Base-by-base conservation (phyloP, 2,888 invertebrate species). In the Leptopilina drosophilae region DNA sequence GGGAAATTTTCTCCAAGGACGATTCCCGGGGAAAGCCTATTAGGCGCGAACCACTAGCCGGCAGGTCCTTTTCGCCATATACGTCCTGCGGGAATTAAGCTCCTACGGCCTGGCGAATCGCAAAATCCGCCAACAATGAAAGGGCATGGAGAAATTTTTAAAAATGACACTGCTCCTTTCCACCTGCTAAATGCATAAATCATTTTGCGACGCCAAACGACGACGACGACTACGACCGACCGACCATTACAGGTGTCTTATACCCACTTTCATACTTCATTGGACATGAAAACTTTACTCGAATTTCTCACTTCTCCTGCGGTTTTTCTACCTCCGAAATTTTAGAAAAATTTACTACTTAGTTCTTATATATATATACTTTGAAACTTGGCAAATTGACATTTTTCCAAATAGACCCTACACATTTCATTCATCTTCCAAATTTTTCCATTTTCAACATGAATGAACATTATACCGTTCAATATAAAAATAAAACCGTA, bases 171-270 rank as follows among this genome's bases (percentile, higher is more conserved):
- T 79, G 82, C 49, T 1, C 77, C 80, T 84, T 42, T 86, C 87
- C 88, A 89, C 89, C 89, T 90, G 89, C 85, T 85, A 80, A 83
- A 87, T 84, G 85, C 85, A 88, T 88, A 89, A 88, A 88, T 89
- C 88, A 87, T 77, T 26, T 33, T 76, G 49, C 49, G 49, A 49
- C 8, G 7, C 7, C 9, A 7, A 20, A 9, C 7, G 9, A 9
- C 8, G 8, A 9, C 7, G 8, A 46, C 46, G 9, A 9, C 46
- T 3, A 77, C 79, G 66, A 69, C 59, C 12, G 79, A 76, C 79
- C 82, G 80, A 79, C 82, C 81, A 81, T 84, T 80, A 83, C 86
- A 86, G 86, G 87, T 87, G 86, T 78, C 82, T 84, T 80, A 69
- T 78, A 78, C 49, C 49, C 53, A 85, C 80, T 84, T 87, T 83